Evolutionary conservation across 2,888 invertebrate genomes (phyloP).

Genomic region (Drepanosiphum platanoidis): DNA sequence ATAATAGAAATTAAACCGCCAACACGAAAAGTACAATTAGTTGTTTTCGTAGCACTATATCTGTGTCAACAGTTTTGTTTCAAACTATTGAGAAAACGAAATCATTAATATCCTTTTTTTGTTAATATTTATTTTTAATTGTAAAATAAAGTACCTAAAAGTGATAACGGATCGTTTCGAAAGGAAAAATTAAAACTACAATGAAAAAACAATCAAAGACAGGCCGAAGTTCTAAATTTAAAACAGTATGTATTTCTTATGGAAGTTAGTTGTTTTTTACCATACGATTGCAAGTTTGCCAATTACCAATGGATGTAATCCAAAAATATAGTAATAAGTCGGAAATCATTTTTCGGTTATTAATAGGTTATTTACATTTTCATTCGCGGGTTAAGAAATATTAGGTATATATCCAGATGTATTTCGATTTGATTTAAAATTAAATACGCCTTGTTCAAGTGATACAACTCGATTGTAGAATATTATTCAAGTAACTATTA

Average conservation of each 20-base stretch:
- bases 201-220: not conserved
- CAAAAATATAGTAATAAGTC: conserved; percentile 33
- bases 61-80: too few relatives aligned
- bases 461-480: too few relatives aligned
- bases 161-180: too few relatives aligned
- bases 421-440: not conserved
- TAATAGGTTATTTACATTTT: conserved; percentile 2
- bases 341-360: conserved; percentile 22
- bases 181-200: not conserved
- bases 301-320: conserved; percentile 46
- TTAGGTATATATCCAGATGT: not conserved
- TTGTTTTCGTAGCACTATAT: too few relatives aligned
- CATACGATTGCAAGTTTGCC: conserved; percentile 25
- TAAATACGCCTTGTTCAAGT: too few relatives aligned
- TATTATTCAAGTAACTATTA: too few relatives aligned
- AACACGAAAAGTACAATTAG: too few relatives aligned
- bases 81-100: too few relatives aligned
- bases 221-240: conserved; percentile 20
- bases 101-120: too few relatives aligned
- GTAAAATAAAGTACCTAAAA: too few relatives aligned
- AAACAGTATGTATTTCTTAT: conserved; percentile 7
- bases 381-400: not conserved
- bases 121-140: too few relatives aligned
- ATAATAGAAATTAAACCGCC: too few relatives aligned
- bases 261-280: conserved; percentile 13